These are phyloP conservation scores for Cephus pulcher DNA, from an alignment of 2,888 invertebrate genomes.

Conservation along the genomic window DNA sequence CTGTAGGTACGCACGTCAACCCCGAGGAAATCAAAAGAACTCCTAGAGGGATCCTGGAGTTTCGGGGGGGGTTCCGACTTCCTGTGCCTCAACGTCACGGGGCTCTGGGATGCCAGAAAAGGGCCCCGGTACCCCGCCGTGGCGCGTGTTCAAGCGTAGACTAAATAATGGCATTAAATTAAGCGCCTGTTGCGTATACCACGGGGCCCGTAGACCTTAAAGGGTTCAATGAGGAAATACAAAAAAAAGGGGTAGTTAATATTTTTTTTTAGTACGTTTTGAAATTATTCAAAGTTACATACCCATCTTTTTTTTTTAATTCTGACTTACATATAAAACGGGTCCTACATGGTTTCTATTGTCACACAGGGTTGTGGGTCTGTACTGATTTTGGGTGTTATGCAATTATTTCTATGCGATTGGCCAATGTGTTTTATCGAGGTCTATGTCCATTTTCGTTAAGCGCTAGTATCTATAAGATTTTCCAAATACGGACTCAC, in stretches of 20 bases:
- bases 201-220: neutral
- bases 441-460: neutral
- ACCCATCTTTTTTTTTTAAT: neutral
- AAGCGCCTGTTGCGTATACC: slow-evolving; percentile 2
- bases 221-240: neutral
- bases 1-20: neutral
- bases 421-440: neutral
- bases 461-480: neutral
- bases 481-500: neutral
- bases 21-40: neutral
- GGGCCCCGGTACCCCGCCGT: neutral
- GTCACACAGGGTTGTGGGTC: neutral
- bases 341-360: too few relatives aligned
- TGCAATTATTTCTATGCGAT: neutral
- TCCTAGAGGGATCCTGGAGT: neutral
- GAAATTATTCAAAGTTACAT: neutral
- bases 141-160: slow-evolving; percentile 6
- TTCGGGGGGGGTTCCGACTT: neutral
- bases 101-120: neutral
- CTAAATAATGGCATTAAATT: slow-evolving; percentile 9
- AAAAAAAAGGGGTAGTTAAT: neutral
- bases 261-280: neutral
- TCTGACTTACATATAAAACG: too few relatives aligned
- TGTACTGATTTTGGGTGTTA: neutral
- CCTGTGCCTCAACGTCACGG: neutral